Evolutionary conservation across 2,888 invertebrate genomes (phyloP), one percentile per base, ranked within the genome.

Genomic region (Xanthorhoe designata): DNA sequence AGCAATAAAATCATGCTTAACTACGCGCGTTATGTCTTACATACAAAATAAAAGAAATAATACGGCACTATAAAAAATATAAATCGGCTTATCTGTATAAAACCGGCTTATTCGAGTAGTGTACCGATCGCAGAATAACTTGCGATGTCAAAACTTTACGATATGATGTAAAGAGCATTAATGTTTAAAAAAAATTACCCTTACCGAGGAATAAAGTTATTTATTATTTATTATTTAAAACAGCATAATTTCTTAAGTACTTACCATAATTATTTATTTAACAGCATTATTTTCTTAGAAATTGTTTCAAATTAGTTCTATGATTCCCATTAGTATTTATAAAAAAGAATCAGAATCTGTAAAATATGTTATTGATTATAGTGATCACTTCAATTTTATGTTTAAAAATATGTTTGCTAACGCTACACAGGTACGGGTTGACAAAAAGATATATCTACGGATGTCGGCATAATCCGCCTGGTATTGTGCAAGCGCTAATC

Each of bases 81-180:
- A 88, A 93, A 92, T 91, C 92, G 90, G 92, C 92, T 93, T 92
- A 92, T 92, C 92, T 91, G 78, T 91, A 90, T 91, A 90, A 92
- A 91, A 90, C 91, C 88, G 82, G 90, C 90, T 92, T 88, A 89
- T 88, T 85, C 85, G 80, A 80, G 82, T 82, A 70, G 80, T 75
- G 91, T 88, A 92, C 68, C 68, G 90, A 83, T 78, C 73, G 85
- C 86, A 86, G 73, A 78, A 68, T 53, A 66, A 68, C 47, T 13
- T 15, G 15, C 35, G 13, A 17, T 24, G 29, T 29, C 7, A 7
- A 15, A 45, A 19, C n/a, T 56, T 47, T 19, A 29, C 10, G 15
- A 7, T 3, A n/a, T 15, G 7, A 17, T 47, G 13, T 17, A 13
- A 42, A 13, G 32, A 7, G 6, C 32, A 24, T 7, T 32, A 32